A percentile compares a stretch with the other conserved stretches of the same genome.
These are phyloP conservation scores for Peromyscus eremicus DNA, from an alignment of 2,797 vertebrate genomes.

Conservation along the genomic window DNA sequence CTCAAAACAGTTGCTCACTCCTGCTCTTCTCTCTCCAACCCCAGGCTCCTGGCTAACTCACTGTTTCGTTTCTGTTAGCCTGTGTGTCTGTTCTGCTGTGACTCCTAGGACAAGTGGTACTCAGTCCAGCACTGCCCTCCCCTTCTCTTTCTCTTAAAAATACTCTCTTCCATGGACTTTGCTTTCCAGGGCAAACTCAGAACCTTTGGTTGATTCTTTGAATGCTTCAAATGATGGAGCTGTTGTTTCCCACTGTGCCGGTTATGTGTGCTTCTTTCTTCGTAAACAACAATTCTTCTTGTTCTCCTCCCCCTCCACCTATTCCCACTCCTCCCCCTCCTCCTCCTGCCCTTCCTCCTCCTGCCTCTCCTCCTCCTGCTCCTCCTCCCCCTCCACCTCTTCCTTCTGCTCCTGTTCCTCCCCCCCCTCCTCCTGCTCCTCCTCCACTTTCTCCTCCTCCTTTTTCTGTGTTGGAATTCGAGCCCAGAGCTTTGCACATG, in stretches of 20 bases:
- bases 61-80: not conserved
- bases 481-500: not conserved
- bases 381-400: not conserved
- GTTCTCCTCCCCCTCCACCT: not conserved
- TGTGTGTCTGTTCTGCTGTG: not conserved
- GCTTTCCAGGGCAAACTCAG: constrained; percentile 27
- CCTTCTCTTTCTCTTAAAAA: not conserved
- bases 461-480: not conserved
- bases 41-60: not conserved
- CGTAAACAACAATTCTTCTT: not conserved
- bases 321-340: too few relatives aligned
- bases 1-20: not conserved
- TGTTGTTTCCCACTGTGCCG: not conserved
- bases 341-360: too few relatives aligned
- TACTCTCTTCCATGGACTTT: not conserved
- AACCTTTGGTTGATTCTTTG: not conserved
- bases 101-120: not conserved
- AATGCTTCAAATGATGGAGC: not conserved
- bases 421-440: accelerated
- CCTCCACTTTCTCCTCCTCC: too few relatives aligned
- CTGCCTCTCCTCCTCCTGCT: not conserved
- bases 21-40: not conserved
- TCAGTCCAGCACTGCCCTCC: not conserved
- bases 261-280: not conserved
- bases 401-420: not conserved